Evolutionary conservation across 30 jellyfish, hydroid and myxozoan genomes (phyloP).

Genomic region (Calvadosia cruxmelitensis): DNA sequence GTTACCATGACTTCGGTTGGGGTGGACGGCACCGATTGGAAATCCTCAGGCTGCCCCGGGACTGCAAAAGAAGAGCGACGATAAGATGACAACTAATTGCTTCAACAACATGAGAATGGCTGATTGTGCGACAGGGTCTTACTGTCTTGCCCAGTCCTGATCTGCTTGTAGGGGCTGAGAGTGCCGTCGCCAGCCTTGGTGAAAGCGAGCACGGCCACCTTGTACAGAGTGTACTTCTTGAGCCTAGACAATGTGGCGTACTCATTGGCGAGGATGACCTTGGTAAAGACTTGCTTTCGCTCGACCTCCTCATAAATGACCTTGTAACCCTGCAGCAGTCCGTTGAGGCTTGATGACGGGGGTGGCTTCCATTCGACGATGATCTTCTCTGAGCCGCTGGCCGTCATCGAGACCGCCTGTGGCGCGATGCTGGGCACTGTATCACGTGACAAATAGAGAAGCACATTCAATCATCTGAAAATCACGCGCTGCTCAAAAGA

Average conservation of each 20-base stretch:
- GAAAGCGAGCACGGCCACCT: slow-evolving; percentile 63
- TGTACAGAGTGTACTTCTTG: slow-evolving; percentile 41
- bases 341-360: slow-evolving; percentile 43
- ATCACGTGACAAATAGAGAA: too few relatives aligned
- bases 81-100: background rate
- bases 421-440: slow-evolving; percentile 85
- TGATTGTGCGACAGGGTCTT: background rate
- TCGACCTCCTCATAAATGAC: slow-evolving; percentile 42
- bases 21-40: slow-evolving; percentile 75
- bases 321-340: slow-evolving; percentile 69
- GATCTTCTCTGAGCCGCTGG: slow-evolving; percentile 43
- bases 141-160: slow-evolving; percentile 80
- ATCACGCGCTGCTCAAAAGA: too few relatives aligned
- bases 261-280: slow-evolving; percentile 17
- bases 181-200: slow-evolving; percentile 81
- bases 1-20: slow-evolving; percentile 74
- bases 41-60: slow-evolving; percentile 78
- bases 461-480: too few relatives aligned
- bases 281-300: slow-evolving; percentile 4
- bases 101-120: background rate
- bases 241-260: slow-evolving; percentile 47
- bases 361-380: slow-evolving; percentile 64
- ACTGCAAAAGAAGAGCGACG: slow-evolving; percentile 10
- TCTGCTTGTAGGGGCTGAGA: slow-evolving; percentile 14
- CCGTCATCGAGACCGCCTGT: slow-evolving; percentile 29